phyloP scores from a whole-genome alignment of 2,113 vertebrate genomes.

The Mustela lutreola region DNA sequence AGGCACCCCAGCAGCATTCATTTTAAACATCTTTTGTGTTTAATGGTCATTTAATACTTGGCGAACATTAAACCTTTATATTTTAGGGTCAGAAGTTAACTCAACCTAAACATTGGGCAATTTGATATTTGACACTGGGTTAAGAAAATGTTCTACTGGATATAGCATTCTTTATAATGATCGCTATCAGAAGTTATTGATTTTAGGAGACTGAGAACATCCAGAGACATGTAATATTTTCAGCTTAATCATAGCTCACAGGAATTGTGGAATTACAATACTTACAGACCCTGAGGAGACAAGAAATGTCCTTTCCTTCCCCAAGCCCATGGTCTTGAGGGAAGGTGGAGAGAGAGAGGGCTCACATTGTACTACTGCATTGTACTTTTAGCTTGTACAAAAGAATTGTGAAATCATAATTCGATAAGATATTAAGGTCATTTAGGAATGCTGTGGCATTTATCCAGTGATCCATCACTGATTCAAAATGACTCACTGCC shows the following conservation, averaged over 20 bases:
- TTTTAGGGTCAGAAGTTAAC: neutral
- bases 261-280: neutral
- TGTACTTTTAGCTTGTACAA: neutral
- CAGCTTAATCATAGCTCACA: neutral
- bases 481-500: constrained; percentile 40
- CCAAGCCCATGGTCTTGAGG: neutral
- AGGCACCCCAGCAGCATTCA: neutral
- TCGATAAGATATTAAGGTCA: constrained; percentile 33
- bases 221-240: neutral
- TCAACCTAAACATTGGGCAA: neutral
- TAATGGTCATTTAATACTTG: neutral
- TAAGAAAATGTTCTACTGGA: neutral
- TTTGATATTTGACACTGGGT: neutral
- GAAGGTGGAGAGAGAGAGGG: neutral
- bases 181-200: neutral
- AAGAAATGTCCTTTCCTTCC: neutral
- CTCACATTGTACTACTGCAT: neutral
- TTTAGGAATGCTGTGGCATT: constrained; percentile 22
- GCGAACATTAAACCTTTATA: neutral
- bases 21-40: constrained; percentile 48
- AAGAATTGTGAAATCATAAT: constrained; percentile 2
- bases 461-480: neutral
- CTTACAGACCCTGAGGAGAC: neutral
- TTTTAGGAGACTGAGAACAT: constrained; percentile 42
- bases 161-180: neutral